These are phyloP conservation scores for Sminthurinus aureus DNA, from an alignment of 2,888 invertebrate genomes.

Conservation along the genomic window DNA sequence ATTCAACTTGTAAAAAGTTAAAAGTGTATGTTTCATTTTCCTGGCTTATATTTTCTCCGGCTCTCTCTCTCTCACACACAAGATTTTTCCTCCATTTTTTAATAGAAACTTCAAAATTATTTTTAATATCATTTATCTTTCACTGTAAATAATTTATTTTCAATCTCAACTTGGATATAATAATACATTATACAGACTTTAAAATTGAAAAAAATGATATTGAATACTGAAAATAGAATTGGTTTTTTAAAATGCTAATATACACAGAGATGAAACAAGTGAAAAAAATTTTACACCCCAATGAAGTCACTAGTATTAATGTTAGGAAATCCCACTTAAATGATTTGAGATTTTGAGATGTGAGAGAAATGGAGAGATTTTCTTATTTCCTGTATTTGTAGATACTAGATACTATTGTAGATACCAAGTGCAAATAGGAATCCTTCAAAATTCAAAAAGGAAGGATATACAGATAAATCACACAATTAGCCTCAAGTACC, in stretches of 20 bases:
- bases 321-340: no score
- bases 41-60: conserved; percentile 7
- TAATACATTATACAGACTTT: not conserved
- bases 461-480: not conserved
- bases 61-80: no score
- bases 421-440: not conserved
- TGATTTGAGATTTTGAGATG: no score
- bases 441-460: no score
- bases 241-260: no score
- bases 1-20: conserved; percentile 37
- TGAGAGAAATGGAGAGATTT: no score
- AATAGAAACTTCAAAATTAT: not conserved
- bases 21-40: not conserved
- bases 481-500: not conserved
- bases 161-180: not conserved
- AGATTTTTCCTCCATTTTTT: not conserved
- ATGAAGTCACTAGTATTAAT: no score
- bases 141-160: not conserved
- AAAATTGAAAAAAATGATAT: not conserved
- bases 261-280: no score
- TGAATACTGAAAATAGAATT: no score
- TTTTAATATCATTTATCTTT: conserved; percentile 27
- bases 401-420: not conserved
- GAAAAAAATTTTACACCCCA: no score
- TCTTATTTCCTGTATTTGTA: not conserved